A percentile compares a stretch with the other conserved stretches of the same genome.
These are phyloP conservation scores for Carettochelys insculpta DNA, from an alignment of 2,113 vertebrate species.

Conservation along the genomic window DNA sequence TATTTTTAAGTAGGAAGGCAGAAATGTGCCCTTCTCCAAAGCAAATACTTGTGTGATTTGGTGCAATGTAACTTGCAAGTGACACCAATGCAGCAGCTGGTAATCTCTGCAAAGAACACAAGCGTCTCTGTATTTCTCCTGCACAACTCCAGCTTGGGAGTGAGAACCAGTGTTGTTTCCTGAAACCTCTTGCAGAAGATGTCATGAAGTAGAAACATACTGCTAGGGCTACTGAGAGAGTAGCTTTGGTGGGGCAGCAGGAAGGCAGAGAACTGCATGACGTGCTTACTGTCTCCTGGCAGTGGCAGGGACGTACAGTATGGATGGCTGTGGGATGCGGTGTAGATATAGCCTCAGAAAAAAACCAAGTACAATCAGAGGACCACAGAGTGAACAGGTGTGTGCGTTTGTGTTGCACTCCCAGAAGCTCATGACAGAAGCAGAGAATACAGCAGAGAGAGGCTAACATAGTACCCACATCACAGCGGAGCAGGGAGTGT, in stretches of 20 bases:
- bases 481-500: not conserved
- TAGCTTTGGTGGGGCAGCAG: not conserved
- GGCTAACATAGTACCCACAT: not conserved
- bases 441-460: not conserved
- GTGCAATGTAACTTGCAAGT: not conserved
- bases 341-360: too few relatives aligned
- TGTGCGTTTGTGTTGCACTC: not conserved
- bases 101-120: not conserved
- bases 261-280: not conserved
- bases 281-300: not conserved
- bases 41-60: not conserved
- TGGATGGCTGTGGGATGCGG: too few relatives aligned
- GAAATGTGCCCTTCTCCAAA: not conserved
- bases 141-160: not conserved
- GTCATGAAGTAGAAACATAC: not conserved
- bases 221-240: not conserved
- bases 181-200: not conserved
- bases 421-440: not conserved
- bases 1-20: not conserved
- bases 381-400: not conserved
- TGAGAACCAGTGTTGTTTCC: not conserved
- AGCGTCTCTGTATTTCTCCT: not conserved
- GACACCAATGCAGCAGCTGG: not conserved
- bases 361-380: not conserved
- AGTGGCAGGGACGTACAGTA: not conserved